phyloP scores from a whole-genome alignment of 30 jellyfish, hydroid and myxozoan species.

The Aurelia sp. region DNA sequence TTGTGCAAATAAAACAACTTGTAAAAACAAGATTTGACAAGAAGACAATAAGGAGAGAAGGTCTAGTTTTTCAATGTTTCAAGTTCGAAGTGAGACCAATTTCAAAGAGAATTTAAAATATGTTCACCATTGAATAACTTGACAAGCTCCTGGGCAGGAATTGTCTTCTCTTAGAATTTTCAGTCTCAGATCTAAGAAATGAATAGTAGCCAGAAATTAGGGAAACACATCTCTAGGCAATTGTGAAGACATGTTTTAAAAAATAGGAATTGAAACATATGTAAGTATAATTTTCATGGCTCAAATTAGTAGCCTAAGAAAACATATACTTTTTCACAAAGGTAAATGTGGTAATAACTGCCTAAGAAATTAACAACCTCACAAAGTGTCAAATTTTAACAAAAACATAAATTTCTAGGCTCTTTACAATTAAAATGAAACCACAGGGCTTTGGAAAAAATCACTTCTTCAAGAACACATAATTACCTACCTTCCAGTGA shows the following conservation, averaged over 20 bases:
- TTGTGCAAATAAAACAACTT: not conserved
- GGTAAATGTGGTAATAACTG: too few species aligned
- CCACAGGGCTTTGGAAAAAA: not conserved
- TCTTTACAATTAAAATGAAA: too few species aligned
- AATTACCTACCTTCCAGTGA: conserved; percentile 72
- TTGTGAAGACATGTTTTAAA: not conserved
- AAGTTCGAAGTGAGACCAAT: too few species aligned
- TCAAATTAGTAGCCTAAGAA: too few species aligned
- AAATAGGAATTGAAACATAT: not conserved
- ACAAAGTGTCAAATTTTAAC: too few species aligned
- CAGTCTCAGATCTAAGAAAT: conserved; percentile 68
- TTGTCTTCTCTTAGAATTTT: conserved; percentile 85
- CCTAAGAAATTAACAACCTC: too few species aligned
- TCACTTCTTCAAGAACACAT: not conserved
- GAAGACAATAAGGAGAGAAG: too few species aligned
- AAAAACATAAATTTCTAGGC: too few species aligned
- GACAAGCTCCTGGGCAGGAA: conserved; percentile 91
- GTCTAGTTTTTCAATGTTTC: too few species aligned
- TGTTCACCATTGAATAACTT: conserved; percentile 84
- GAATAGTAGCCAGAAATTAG: not conserved
- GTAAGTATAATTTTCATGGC: too few species aligned
- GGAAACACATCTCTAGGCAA: not conserved
- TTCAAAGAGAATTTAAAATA: too few species aligned
- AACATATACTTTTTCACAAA: too few species aligned
- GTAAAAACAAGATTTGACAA: not conserved